These are phyloP conservation scores for Metridium senile DNA, from an alignment of 92 coral and sea anemone species.

Conservation along the genomic window DNA sequence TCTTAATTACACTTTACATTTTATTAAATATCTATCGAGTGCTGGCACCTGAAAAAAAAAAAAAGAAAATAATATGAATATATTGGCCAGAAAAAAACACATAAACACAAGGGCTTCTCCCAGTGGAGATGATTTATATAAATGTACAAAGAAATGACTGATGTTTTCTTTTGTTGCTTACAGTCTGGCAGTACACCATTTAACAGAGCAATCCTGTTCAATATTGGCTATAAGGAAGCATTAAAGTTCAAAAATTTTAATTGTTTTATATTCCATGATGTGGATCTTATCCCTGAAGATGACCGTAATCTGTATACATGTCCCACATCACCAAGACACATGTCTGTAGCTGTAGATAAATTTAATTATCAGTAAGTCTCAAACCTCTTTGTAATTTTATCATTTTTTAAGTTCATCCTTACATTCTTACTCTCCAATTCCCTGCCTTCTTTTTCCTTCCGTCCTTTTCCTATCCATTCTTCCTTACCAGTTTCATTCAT, in stretches of 20 bases:
- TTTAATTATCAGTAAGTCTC: constrained; percentile 69
- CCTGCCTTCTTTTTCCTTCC: too few species aligned
- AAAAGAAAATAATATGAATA: too few species aligned
- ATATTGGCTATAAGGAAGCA: constrained; percentile 93
- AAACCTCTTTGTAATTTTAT: background rate
- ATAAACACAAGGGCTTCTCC: background rate
- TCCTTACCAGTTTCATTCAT: too few species aligned
- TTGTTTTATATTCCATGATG: constrained; percentile 94
- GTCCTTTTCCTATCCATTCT: too few species aligned
- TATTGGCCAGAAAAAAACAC: too few species aligned
- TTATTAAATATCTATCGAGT: too few species aligned
- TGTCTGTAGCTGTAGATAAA: constrained; percentile 93
- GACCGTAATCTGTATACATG: constrained; percentile 89
- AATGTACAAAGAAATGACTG: too few species aligned
- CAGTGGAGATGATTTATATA: background rate
- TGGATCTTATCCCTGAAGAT: constrained; percentile 93
- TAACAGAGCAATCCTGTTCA: constrained; percentile 92
- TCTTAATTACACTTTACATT: too few species aligned
- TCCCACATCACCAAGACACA: constrained; percentile 87
- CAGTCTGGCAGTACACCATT: constrained; percentile 87
- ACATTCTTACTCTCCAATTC: too few species aligned
- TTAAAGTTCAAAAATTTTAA: constrained; percentile 74
- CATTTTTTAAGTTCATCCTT: background rate
- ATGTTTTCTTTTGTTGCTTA: background rate
- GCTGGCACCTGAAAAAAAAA: too few species aligned